phyloP scores from a whole-genome alignment of 2,113 vertebrate species.

The Hippoglossus stenolepis region DNA sequence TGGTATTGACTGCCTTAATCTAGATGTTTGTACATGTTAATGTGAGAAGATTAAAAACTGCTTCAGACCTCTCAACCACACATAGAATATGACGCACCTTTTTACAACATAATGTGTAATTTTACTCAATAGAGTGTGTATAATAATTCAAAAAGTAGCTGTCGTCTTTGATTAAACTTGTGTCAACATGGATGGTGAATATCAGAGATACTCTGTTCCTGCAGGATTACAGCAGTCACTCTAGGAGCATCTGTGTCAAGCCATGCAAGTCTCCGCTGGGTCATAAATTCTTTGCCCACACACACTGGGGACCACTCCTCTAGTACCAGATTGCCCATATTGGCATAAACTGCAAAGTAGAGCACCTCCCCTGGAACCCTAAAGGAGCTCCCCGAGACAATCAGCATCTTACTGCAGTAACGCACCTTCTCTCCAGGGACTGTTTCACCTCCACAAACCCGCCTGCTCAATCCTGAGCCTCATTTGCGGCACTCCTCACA shows the following conservation, averaged over 20 bases:
- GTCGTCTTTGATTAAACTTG: background rate
- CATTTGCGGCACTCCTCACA: slow-evolving; percentile 12
- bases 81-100: too few species aligned
- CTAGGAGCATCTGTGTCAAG: slow-evolving; percentile 3
- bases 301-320: slow-evolving; percentile 13
- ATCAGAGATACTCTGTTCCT: slow-evolving; percentile 1
- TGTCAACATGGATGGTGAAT: background rate
- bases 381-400: slow-evolving; percentile 32
- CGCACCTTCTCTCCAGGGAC: slow-evolving; percentile 14
- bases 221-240: background rate
- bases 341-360: slow-evolving; percentile 5
- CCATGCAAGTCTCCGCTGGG: slow-evolving; percentile 22
- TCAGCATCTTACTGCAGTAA: slow-evolving; percentile 15
- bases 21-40: background rate
- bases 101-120: background rate
- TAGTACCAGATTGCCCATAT: background rate
- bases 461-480: slow-evolving; percentile 14
- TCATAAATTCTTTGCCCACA: slow-evolving; percentile 32
- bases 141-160: background rate
- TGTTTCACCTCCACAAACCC: slow-evolving; percentile 6
- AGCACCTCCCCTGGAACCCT: slow-evolving; percentile 10
- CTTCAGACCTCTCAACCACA: too few species aligned
- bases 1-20: too few species aligned
- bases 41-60: background rate
- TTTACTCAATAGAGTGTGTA: too few species aligned